These are phyloP conservation scores for Eristalis intricaria DNA, from an alignment of 2,888 invertebrate species.

Conservation along the genomic window DNA sequence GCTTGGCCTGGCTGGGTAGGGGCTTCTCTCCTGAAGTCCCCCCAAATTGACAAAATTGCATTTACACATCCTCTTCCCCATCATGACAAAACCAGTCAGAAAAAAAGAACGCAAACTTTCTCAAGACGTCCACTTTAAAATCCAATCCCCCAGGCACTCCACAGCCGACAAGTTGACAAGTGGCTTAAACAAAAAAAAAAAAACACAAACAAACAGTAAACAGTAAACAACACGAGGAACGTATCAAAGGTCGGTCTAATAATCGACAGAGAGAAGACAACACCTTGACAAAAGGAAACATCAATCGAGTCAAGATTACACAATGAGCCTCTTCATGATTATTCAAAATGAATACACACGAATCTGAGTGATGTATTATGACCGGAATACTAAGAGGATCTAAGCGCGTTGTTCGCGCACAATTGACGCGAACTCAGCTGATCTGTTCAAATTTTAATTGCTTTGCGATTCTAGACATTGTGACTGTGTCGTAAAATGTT, in stretches of 20 bases:
- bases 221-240: not conserved
- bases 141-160: not conserved
- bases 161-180: not conserved
- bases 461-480: not conserved
- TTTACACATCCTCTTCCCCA: too few relatives aligned
- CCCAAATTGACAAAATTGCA: too few relatives aligned
- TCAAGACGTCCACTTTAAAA: too few relatives aligned
- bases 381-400: not conserved
- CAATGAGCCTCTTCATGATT: not conserved
- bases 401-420: not conserved
- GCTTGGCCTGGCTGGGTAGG: too few relatives aligned
- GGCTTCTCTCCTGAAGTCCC: too few relatives aligned
- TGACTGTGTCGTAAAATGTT: not conserved
- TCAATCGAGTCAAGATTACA: constrained; percentile 10
- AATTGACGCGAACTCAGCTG: not conserved
- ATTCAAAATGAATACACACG: constrained; percentile 4
- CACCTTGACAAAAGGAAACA: constrained; percentile 12
- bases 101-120: too few relatives aligned
- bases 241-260: constrained; percentile 19
- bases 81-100: too few relatives aligned
- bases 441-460: not conserved
- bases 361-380: not conserved
- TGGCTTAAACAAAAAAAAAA: not conserved
- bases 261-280: constrained; percentile 5
- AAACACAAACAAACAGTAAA: constrained; percentile 8